These are phyloP conservation scores for Podarcis siculus DNA, from an alignment of 2,797 vertebrate genomes.

Conservation along the genomic window DNA sequence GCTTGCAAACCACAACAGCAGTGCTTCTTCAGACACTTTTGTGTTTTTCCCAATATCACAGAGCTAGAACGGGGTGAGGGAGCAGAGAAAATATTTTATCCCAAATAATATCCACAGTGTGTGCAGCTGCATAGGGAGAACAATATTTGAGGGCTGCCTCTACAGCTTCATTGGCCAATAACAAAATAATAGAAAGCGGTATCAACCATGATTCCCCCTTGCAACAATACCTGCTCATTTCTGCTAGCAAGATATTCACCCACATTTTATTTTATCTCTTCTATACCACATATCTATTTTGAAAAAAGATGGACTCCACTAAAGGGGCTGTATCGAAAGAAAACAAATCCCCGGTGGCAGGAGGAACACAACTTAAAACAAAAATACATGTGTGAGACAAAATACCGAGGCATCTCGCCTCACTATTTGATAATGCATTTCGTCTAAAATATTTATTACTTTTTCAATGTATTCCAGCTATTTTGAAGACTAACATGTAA, in stretches of 20 bases:
- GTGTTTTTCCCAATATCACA: constrained; percentile 2
- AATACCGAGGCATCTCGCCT: not conserved
- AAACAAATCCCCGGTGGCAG: not conserved
- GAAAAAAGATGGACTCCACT: not conserved
- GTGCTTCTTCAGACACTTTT: constrained; percentile 55
- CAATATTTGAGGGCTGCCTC: not conserved
- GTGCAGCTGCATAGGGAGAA: not conserved
- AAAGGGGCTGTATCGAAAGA: not conserved
- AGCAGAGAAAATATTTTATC: not conserved
- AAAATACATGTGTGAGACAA: constrained; percentile 10
- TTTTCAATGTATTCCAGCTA: not conserved
- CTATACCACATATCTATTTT: not conserved
- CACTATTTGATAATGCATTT: not conserved
- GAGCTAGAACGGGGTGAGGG: constrained; percentile 13
- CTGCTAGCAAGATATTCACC: not conserved
- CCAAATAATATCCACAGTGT: not conserved
- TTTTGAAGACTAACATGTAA: not conserved
- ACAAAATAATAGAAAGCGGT: no score
- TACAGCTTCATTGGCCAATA: not conserved
- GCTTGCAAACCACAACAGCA: constrained; percentile 68
- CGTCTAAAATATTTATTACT: constrained; percentile 19
- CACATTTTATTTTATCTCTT: not conserved
- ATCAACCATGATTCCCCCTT: not conserved
- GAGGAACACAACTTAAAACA: not conserved
- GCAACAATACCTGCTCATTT: not conserved